Percentiles rank a stretch among this genome's conserved stretches.
phyloP scores from a whole-genome alignment of 2,888 invertebrate species.

The Pristionchus fissidentatus region DNA sequence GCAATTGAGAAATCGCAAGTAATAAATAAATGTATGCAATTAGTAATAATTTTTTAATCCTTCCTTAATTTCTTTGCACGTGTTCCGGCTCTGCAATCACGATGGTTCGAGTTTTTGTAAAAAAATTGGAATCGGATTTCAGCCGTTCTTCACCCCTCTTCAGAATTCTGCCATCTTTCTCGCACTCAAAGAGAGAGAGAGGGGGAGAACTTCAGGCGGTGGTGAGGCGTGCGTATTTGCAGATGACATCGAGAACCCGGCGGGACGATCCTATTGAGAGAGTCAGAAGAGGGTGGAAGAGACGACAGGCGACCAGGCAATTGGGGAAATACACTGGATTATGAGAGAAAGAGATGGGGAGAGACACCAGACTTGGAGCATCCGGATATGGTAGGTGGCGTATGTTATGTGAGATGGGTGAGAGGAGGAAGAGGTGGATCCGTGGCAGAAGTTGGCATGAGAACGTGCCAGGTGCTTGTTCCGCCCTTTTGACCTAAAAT shows the following conservation, averaged over 20 bases:
- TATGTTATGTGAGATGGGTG: conserved; percentile 22
- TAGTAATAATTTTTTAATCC: background rate
- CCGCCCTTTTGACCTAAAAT: too few species aligned
- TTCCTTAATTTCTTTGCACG: background rate
- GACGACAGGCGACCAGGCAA: background rate
- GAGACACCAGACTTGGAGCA: background rate
- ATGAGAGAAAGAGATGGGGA: conserved; percentile 3
- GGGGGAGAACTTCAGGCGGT: conserved; percentile 15
- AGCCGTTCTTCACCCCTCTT: background rate
- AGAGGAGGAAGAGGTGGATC: conserved; percentile 1
- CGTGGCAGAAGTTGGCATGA: background rate
- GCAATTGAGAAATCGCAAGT: background rate
- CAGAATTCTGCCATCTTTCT: too few species aligned
- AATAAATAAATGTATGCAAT: too few species aligned
- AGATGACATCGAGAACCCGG: conserved; percentile 23
- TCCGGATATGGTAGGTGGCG: conserved; percentile 29
- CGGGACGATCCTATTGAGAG: too few species aligned
- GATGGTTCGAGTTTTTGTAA: background rate
- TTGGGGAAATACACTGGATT: background rate
- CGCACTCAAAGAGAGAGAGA: background rate
- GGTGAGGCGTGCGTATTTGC: conserved; percentile 11
- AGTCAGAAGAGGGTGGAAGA: background rate
- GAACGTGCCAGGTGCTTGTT: too few species aligned
- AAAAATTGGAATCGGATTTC: conserved; percentile 8
- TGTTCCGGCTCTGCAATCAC: background rate